Conservation (phyloP, 2,797 vertebrate genomes). For the Brachymystax lenok region DNA sequence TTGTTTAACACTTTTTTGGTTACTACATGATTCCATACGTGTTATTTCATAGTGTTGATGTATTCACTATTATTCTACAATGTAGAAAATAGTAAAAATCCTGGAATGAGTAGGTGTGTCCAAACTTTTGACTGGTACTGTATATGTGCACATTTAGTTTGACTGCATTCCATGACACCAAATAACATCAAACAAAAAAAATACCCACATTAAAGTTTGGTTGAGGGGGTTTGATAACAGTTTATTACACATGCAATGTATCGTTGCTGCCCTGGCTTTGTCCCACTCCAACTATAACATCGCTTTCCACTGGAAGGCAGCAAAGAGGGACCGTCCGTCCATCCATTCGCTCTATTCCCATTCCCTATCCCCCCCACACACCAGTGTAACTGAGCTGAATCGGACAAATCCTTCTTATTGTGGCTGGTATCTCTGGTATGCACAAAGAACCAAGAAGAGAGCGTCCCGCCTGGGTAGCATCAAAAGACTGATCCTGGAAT, state of each 20-base stretch:
- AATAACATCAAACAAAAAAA: too few species aligned
- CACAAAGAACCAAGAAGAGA: constrained; percentile 42
- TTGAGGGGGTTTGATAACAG: not conserved
- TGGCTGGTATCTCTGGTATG: constrained; percentile 52
- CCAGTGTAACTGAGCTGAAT: constrained; percentile 36
- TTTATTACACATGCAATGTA: not conserved
- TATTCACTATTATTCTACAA: too few species aligned
- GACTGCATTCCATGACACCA: too few species aligned
- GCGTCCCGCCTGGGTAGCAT: not conserved
- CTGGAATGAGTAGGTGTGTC: too few species aligned
- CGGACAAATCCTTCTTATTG: constrained; percentile 53
- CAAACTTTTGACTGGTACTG: too few species aligned
- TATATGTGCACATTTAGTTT: too few species aligned
- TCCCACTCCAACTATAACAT: not conserved
- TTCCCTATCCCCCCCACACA: not conserved
- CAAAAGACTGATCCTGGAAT: not conserved
- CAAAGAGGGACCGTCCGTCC: not conserved
- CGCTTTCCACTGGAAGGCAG: not conserved
- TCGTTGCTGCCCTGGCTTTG: not conserved
- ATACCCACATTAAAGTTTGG: too few species aligned
- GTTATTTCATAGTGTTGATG: too few species aligned
- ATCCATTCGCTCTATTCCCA: not conserved
- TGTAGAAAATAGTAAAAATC: too few species aligned
- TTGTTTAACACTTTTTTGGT: too few species aligned
- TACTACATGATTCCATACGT: too few species aligned